Base-by-base conservation (phyloP, 1,140 invertebrate species). In the Episyrphus balteatus region DNA sequence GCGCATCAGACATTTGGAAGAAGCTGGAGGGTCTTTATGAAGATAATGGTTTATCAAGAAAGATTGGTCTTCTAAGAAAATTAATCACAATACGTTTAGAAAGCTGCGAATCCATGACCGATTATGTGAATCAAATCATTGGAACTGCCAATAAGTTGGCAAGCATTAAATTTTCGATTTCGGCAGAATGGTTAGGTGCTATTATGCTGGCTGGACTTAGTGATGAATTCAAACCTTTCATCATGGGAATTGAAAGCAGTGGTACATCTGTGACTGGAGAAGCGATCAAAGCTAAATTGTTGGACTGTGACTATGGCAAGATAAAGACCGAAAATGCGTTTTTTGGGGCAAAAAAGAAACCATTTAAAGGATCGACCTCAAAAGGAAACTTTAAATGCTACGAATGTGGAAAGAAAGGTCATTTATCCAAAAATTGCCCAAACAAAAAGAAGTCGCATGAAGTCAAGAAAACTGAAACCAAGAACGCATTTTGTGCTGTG, bases 211-310 rank as follows among this genome's bases (percentile, higher is more conserved):
- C 62, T 1, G 68, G 65, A 19, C 53, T 69, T 21, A 44, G 59
- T 8, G 56, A 65, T 42, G 51, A 55, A 46, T 69, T 47, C 55
- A 31, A 38, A 15, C 66, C 66, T 0, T 63, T 69, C 58, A 62
- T 68, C 11, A 66, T 68, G 62, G 58, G 49, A 8, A 54, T 68
- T n/a, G n/a, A n/a, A n/a, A n/a, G n/a, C n/a, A n/a, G n/a, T n/a
- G n/a, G n/a, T n/a, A n/a, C n/a, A n/a, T n/a, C n/a, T n/a, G n/a
- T 60, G 11, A 54, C 48, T 10, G 51, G 52, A 2, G 59, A 61
- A 34, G 33, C 47, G 3, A 58, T 59, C 12, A 60, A 57, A 50
- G 19, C 47, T 5, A 61, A 61, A 42, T 48, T 61, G 21, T 14
- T 61, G 17, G 56, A 57, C 33, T 10, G 9, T 34, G 9, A 34